phyloP scores from a whole-genome alignment of 2,797 vertebrate species.

The Micrastur ruficollis region DNA sequence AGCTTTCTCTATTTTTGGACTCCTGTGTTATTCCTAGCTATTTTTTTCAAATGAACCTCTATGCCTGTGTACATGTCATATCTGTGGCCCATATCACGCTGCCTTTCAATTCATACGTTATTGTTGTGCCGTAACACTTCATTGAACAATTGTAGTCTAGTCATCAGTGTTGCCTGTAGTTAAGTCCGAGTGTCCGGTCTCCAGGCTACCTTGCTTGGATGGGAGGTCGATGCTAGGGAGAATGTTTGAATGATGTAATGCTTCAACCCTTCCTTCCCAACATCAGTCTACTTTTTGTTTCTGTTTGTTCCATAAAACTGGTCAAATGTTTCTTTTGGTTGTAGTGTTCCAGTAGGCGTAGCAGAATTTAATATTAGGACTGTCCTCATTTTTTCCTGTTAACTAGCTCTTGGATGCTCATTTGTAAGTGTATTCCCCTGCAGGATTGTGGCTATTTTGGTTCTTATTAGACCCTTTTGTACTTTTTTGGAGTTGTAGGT shows the following conservation, averaged over 20 bases:
- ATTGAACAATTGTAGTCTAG: background rate
- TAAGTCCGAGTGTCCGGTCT: background rate
- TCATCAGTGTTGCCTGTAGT: background rate
- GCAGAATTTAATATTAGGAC: background rate
- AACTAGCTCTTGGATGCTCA: background rate
- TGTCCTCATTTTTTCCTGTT: background rate
- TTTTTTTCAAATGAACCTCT: background rate
- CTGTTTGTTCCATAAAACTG: background rate
- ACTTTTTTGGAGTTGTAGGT: background rate
- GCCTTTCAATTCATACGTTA: background rate
- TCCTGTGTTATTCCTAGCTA: background rate
- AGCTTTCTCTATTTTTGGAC: background rate
- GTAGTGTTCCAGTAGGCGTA: background rate
- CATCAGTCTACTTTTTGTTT: rapidly evolving
- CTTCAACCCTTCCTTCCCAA: background rate
- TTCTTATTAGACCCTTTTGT: background rate
- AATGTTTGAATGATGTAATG: rapidly evolving
- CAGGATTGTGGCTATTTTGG: background rate
- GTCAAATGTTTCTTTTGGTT: background rate
- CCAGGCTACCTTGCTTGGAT: rapidly evolving
- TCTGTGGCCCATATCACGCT: background rate
- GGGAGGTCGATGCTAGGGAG: background rate
- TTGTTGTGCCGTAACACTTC: background rate
- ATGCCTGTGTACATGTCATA: background rate
- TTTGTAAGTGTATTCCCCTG: background rate